Evolutionary conservation across 2,797 vertebrate genomes (phyloP).

Genomic region (Yasuhikotakia modesta): DNA sequence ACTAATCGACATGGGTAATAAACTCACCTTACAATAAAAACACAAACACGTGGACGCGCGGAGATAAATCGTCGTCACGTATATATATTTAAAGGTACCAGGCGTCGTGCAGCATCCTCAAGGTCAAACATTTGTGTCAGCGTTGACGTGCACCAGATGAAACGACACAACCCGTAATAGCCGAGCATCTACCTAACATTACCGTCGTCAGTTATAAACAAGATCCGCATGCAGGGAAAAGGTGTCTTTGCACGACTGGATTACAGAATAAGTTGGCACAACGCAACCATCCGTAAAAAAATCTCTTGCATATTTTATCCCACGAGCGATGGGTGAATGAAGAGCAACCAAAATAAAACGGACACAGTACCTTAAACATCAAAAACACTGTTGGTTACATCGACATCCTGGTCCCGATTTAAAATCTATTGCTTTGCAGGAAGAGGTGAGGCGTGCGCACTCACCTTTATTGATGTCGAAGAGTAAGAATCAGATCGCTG

Average conservation of each 20-base stretch:
- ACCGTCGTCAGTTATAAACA: not conserved
- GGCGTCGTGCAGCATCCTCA: constrained; percentile 55
- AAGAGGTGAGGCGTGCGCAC: not conserved
- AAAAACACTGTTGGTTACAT: not conserved
- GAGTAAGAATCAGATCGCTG: constrained; percentile 2
- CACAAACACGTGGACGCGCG: constrained; percentile 57
- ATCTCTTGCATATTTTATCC: not conserved
- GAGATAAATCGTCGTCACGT: constrained; percentile 29
- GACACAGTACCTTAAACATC: not conserved
- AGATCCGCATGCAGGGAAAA: not conserved
- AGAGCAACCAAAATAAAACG: not conserved
- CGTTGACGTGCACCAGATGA: constrained; percentile 14
- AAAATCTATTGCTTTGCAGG: not conserved
- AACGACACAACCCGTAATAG: not conserved
- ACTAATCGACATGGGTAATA: constrained; percentile 18
- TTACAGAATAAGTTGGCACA: constrained; percentile 23
- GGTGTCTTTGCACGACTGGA: constrained; percentile 1
- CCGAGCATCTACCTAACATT: not conserved
- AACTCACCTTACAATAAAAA: constrained; percentile 32
- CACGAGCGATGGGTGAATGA: not conserved
- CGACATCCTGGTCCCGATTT: not conserved
- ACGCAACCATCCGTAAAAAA: constrained; percentile 9
- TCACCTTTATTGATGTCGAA: constrained; percentile 38
- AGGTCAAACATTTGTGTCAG: constrained; percentile 59
- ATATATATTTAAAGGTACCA: not conserved